A percentile compares a stretch with the other conserved stretches of the same genome.
These are phyloP conservation scores for Megathymus violae DNA, from an alignment of 1,140 invertebrate genomes.

Conservation along the genomic window DNA sequence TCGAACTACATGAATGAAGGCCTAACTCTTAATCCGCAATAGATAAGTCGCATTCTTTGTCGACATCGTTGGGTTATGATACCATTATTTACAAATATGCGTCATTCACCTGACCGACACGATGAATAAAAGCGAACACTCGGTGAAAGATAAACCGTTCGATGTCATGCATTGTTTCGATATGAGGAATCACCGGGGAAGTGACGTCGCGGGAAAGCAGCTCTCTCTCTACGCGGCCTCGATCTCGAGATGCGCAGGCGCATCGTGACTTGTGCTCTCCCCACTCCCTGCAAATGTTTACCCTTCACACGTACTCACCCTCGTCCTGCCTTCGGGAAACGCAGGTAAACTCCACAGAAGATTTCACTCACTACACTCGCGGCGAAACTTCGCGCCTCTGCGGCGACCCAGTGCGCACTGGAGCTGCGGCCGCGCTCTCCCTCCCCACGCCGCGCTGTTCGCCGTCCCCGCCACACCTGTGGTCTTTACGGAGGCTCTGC, in stretches of 20 bases:
- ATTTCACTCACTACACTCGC: too few species aligned
- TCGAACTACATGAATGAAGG: neutral
- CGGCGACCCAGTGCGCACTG: too few species aligned
- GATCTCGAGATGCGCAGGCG: slow-evolving; percentile 42
- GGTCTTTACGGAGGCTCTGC: too few species aligned
- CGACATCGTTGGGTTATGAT: neutral
- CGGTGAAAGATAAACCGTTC: slow-evolving; percentile 28
- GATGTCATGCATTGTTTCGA: slow-evolving; percentile 32
- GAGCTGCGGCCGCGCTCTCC: too few species aligned
- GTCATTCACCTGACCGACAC: neutral
- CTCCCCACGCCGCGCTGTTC: too few species aligned
- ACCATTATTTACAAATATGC: slow-evolving; percentile 6
- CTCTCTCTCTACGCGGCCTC: slow-evolving; percentile 44
- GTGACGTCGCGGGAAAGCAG: slow-evolving; percentile 54
- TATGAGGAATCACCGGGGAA: slow-evolving; percentile 32
- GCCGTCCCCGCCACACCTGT: too few species aligned
- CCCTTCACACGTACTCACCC: slow-evolving; percentile 43
- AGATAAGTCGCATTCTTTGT: neutral
- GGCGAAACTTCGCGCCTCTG: neutral
- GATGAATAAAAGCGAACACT: neutral
- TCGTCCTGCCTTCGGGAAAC: too few species aligned
- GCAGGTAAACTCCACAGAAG: too few species aligned
- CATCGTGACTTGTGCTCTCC: slow-evolving; percentile 50
- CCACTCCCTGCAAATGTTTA: slow-evolving; percentile 22
- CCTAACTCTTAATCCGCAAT: neutral